phyloP scores from a whole-genome alignment of 2,797 vertebrate genomes.

The Chrosomus eos region DNA sequence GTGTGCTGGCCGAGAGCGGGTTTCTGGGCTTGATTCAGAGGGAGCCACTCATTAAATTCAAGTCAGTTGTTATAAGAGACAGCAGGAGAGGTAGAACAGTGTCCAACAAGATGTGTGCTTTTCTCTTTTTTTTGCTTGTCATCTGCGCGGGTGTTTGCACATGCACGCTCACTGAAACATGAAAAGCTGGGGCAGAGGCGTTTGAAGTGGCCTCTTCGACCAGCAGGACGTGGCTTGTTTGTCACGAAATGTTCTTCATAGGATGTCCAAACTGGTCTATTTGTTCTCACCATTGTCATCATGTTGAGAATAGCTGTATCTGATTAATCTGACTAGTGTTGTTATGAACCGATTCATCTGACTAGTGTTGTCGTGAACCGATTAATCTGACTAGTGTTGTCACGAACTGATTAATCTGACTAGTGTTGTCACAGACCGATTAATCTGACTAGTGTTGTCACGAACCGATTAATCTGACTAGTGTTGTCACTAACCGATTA shows the following conservation, averaged over 20 bases:
- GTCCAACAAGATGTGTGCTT: not conserved
- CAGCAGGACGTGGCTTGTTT: conserved; percentile 42
- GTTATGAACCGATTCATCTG: accelerated
- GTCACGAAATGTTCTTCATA: conserved; percentile 38
- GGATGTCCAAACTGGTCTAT: not conserved
- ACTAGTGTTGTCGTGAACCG: accelerated
- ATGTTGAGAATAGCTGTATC: not conserved
- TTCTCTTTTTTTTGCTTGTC: not conserved
- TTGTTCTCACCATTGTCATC: not conserved
- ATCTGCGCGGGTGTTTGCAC: not conserved
- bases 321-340: not conserved
- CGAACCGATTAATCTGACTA: too few species aligned
- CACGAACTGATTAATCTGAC: too few species aligned
- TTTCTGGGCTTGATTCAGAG: conserved; percentile 7
- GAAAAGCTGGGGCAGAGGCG: not conserved
- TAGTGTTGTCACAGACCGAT: accelerated
- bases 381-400: too few species aligned
- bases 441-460: too few species aligned
- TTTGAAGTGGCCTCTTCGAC: not conserved
- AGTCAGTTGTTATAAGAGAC: not conserved
- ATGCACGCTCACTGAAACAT: not conserved
- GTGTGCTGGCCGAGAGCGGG: not conserved
- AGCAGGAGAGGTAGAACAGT: not conserved
- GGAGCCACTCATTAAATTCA: conserved; percentile 41
- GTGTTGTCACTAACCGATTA: accelerated